These are phyloP conservation scores for Elgaria multicarinata DNA, from an alignment of 2,113 vertebrate genomes.

Conservation along the genomic window DNA sequence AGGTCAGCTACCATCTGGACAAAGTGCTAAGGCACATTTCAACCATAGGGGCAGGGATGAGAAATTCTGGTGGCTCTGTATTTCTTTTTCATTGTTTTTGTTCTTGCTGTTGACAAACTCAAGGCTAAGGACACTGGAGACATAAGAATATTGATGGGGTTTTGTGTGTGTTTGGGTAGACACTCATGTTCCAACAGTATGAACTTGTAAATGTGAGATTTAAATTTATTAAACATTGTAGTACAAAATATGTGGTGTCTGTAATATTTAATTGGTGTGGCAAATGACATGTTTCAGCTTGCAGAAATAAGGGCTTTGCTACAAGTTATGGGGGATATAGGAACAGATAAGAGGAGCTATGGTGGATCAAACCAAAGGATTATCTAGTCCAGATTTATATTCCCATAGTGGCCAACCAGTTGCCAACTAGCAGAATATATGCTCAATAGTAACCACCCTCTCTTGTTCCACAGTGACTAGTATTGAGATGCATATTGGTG, in stretches of 20 bases:
- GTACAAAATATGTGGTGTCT: not conserved
- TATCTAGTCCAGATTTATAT: too few relatives aligned
- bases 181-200: not conserved
- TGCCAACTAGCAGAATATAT: too few relatives aligned
- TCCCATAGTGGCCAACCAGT: too few relatives aligned
- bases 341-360: too few relatives aligned
- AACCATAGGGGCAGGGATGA: not conserved
- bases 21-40: not conserved
- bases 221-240: constrained; percentile 8
- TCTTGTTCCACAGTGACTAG: too few relatives aligned
- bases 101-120: not conserved
- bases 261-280: not conserved
- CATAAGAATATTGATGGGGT: not conserved
- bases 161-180: not conserved
- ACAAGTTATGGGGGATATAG: not conserved
- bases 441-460: too few relatives aligned
- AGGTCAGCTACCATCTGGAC: not conserved
- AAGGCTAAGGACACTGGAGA: not conserved
- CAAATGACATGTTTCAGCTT: not conserved
- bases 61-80: not conserved
- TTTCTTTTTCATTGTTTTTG: not conserved
- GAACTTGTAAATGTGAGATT: not conserved
- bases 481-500: too few relatives aligned
- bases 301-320: not conserved
- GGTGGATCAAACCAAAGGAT: too few relatives aligned